Base-by-base conservation (phyloP, 1,140 invertebrate species). In the Drosophila micromelanica region DNA sequence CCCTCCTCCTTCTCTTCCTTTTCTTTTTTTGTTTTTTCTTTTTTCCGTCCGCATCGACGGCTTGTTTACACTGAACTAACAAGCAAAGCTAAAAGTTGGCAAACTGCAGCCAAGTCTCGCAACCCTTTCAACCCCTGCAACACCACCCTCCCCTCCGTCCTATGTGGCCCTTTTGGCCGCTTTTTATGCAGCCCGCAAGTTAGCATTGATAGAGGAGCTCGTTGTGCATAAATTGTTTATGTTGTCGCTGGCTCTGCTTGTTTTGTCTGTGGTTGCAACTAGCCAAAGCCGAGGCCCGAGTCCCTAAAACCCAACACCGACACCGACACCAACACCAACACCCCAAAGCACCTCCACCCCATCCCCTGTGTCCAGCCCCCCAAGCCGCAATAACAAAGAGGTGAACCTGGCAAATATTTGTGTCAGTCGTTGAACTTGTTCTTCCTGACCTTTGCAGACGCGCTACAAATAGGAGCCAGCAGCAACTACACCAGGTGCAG, bases 151-250 rank as follows among this genome's bases (percentile, higher is more conserved):
- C 6, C 27, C n/a, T 4, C 17, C 17, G 8, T 45, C 20, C n/a
- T n/a, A n/a, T n/a, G n/a, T 9, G 32, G 64, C 49, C 38, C 40
- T 27, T 27, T 27, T 27, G 12, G 9, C 20, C 12, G 4, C 48
- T 20, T 27, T 27, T 23, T 13, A 15, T 48, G 6, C 15, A 9
- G 8, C 17, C 52, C 43, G 27, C 55, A 27, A 59, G 42, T 23
- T 49, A 27, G 27, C 67, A 73, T 76, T 73, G 71, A 82, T 75
- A 75, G 62, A 57, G 60, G 54, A 61, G 60, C 61, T 85, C 71
- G 77, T 86, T 75, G 81, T 76, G 67, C 81, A 87, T 86, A 87
- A 86, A 86, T 86, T 87, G 78, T 86, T 86, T 69, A 85, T 86
- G 78, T 32, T 61, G 59, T 59, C 35, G 37, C 62, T 52, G 11